phyloP scores from a whole-genome alignment of 64 coral and sea anemone genomes.

The Montipora cactus region DNA sequence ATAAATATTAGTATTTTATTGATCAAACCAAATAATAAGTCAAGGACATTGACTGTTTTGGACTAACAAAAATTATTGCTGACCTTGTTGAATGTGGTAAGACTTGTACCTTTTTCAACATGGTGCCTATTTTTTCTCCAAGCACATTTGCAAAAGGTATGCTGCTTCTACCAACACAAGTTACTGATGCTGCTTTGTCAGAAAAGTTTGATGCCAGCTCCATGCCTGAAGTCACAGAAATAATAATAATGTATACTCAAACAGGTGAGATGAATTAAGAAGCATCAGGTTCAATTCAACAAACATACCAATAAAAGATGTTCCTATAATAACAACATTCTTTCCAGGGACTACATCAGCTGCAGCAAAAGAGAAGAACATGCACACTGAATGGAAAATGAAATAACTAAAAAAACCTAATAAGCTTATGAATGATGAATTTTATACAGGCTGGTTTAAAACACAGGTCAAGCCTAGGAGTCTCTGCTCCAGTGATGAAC shows the following conservation, averaged over 20 bases:
- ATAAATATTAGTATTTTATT: background rate
- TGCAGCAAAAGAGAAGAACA: background rate
- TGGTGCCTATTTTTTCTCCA: conserved; percentile 85
- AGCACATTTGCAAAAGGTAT: conserved; percentile 91
- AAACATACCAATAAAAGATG: conserved; percentile 79
- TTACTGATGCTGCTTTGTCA: conserved; percentile 90
- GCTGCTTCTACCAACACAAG: conserved; percentile 76
- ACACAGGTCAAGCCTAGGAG: no score
- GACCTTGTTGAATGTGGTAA: background rate
- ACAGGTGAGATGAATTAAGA: background rate
- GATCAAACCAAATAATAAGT: no score
- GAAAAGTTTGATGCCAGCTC: conserved; percentile 86
- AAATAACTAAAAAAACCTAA: no score
- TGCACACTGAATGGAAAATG: background rate
- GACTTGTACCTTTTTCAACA: conserved; percentile 85
- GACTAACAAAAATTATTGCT: no score
- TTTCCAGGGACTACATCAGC: conserved; percentile 52
- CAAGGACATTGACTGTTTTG: no score
- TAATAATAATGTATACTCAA: background rate
- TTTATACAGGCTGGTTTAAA: no score
- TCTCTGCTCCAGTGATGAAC: no score
- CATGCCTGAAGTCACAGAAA: conserved; percentile 69
- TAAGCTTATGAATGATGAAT: no score
- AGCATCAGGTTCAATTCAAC: background rate
- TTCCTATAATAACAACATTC: conserved; percentile 70